Base-by-base conservation (phyloP, 2,888 invertebrate genomes). In the Hydrotaea cyrtoneurina region DNA sequence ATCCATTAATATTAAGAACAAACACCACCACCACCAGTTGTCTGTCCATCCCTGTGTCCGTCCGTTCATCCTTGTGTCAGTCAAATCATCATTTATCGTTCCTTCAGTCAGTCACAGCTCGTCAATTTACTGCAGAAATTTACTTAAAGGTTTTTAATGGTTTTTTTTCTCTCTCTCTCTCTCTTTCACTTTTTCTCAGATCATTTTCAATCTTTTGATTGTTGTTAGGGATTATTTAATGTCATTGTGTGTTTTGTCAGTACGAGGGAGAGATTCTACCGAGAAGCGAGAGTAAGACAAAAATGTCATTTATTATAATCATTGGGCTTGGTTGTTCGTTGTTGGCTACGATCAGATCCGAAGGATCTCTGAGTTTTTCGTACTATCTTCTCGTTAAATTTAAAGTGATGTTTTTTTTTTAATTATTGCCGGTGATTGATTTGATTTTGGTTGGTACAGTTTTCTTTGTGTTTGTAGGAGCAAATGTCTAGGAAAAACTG, bases 281-380 rank as follows among this genome's bases (percentile, higher is more conserved):
- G 26, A 13, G 46, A 31, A 71, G 8, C 7, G 15, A 39, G 46
- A 43, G 43, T 15, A 23, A 10, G 39, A 74, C n/a, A 19, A 31
- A 71, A 59, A 85, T 82, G 77, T 82, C 85, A 85, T 85, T 85
- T 85, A 82, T 85, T 79, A 82, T 69, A 69, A 69, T 83, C 79
- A 75, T 74, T 82, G 79, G 72, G 57, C 79, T 75, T 39, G 39
- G 39, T 10, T 39, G 3, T 31, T 31, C 31, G 31, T 82, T 26
- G 69, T 21, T 64, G 75, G 53, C 43, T 7, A 39, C 23, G 72
- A 73, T 73, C 46, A 71, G 23, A 19, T 21, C 64, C 46, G 64
- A 78, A 66, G 21, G 57, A 64, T 78, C 62, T 75, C 73, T 78
- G 0, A 11, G 4, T 23, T 59, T 59, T 59, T 19, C 21, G 77